Conservation (phyloP, 1,140 invertebrate species). For the Steinernema feltiae region DNA sequence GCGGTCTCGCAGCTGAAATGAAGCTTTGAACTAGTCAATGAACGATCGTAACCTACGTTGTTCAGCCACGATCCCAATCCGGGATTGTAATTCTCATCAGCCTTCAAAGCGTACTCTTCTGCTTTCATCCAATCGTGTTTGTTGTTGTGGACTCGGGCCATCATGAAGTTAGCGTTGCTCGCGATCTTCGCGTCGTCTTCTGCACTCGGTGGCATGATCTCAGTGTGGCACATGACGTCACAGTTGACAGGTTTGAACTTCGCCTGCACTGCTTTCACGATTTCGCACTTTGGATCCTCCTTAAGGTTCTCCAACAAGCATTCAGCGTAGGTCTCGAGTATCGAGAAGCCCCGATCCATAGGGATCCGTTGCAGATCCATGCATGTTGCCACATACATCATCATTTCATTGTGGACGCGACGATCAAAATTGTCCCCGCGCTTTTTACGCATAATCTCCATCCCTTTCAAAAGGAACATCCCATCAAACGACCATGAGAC, state of each 20-base stretch:
- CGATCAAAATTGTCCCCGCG: neutral
- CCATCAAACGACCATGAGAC: neutral
- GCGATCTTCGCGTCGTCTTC: neutral
- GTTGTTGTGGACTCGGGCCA: neutral
- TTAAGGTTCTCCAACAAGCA: neutral
- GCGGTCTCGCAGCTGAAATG: too few relatives aligned
- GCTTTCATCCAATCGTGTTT: neutral
- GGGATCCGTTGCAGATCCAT: neutral
- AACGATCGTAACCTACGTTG: too few relatives aligned
- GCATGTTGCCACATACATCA: neutral
- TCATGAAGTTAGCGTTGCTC: neutral
- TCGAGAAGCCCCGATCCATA: neutral
- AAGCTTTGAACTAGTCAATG: too few relatives aligned
- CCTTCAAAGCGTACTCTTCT: neutral
- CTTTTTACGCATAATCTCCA: neutral
- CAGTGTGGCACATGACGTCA: neutral
- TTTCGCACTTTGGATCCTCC: neutral
- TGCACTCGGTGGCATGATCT: neutral
- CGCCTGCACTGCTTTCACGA: neutral
- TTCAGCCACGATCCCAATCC: neutral
- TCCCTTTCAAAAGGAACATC: neutral
- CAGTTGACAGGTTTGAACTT: neutral
- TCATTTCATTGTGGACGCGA: neutral
- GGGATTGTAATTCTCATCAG: neutral
- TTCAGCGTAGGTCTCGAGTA: neutral